phyloP scores from a whole-genome alignment of 53 echinoderm and acorn worm species.

The Hippasteria phrygiana region DNA sequence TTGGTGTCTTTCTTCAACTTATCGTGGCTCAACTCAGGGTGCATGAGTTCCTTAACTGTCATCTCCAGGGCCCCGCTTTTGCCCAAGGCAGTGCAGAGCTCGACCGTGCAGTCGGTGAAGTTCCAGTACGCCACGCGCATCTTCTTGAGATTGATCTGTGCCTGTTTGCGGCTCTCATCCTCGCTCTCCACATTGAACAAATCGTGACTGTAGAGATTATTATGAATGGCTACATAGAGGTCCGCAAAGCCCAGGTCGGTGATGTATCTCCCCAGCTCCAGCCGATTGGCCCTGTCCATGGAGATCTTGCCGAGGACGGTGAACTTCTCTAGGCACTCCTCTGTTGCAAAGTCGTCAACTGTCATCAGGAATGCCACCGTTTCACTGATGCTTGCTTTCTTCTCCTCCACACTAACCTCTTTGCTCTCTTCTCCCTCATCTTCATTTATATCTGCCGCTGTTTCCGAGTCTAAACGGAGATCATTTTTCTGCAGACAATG shows the following conservation, averaged over 20 bases:
- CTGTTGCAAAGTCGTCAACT: conserved; percentile 72
- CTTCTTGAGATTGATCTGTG: conserved; percentile 73
- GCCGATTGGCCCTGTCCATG: conserved; percentile 54
- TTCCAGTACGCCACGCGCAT: conserved; percentile 89
- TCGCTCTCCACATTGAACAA: conserved; percentile 54
- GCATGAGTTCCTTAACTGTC: conserved; percentile 43
- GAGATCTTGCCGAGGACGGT: conserved; percentile 54
- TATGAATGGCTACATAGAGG: conserved; percentile 63
- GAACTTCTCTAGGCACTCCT: conserved; percentile 72
- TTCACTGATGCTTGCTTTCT: conserved; percentile 37
- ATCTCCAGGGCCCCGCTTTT: conserved; percentile 65
- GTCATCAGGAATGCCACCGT: conserved; percentile 65
- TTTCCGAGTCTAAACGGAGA: not conserved
- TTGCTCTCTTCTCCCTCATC: conserved; percentile 24
- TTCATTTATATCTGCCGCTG: conserved; percentile 45
- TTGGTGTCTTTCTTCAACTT: conserved; percentile 52
- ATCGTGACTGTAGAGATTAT: conserved; percentile 68
- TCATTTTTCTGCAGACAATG: not conserved
- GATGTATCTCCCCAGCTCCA: conserved; percentile 54
- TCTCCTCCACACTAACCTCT: conserved; percentile 51
- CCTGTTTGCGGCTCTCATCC: conserved; percentile 72
- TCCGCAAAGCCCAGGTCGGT: conserved; percentile 63
- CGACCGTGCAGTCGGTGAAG: conserved; percentile 79
- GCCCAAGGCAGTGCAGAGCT: conserved; percentile 71
- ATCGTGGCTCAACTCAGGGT: conserved; percentile 22